These are phyloP conservation scores for Porites rus DNA, from an alignment of 92 coral and sea anemone species.

Conservation along the genomic window DNA sequence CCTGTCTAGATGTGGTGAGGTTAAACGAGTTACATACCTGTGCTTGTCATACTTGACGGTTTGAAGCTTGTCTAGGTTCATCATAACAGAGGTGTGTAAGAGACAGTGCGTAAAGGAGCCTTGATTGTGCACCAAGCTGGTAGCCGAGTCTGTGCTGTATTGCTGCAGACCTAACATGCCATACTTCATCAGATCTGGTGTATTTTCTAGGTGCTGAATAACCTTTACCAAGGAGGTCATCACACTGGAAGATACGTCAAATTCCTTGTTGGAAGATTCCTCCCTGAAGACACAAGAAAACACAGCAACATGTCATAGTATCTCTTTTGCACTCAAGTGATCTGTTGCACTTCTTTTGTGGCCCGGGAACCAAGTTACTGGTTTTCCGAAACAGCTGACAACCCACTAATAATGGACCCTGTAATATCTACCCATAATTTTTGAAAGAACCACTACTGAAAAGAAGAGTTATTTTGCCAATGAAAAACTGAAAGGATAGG, in stretches of 20 bases:
- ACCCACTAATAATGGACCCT: too few relatives aligned
- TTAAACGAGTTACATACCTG: background rate
- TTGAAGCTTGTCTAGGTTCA: conserved; percentile 77
- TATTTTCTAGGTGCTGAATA: conserved; percentile 77
- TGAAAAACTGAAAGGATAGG: too few relatives aligned
- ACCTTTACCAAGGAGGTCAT: conserved; percentile 82
- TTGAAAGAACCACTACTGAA: too few relatives aligned
- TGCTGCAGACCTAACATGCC: conserved; percentile 87
- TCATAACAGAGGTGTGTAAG: conserved; percentile 76
- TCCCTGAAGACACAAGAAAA: conserved; percentile 12
- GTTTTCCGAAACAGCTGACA: too few relatives aligned
- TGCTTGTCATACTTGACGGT: conserved; percentile 70
- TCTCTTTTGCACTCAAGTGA: too few relatives aligned
- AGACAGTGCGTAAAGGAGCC: conserved; percentile 87
- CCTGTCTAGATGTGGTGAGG: too few relatives aligned
- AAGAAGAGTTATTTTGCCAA: too few relatives aligned
- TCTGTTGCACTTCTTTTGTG: too few relatives aligned
- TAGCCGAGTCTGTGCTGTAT: conserved; percentile 73
- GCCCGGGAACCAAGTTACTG: too few relatives aligned
- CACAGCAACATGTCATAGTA: background rate
- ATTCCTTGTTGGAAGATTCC: conserved; percentile 27
- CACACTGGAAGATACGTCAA: conserved; percentile 29
- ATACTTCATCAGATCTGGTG: conserved; percentile 73
- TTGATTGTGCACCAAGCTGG: conserved; percentile 51
- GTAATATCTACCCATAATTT: too few relatives aligned